Conservation (phyloP, 2,113 vertebrate genomes). For the Ailurus styani region DNA sequence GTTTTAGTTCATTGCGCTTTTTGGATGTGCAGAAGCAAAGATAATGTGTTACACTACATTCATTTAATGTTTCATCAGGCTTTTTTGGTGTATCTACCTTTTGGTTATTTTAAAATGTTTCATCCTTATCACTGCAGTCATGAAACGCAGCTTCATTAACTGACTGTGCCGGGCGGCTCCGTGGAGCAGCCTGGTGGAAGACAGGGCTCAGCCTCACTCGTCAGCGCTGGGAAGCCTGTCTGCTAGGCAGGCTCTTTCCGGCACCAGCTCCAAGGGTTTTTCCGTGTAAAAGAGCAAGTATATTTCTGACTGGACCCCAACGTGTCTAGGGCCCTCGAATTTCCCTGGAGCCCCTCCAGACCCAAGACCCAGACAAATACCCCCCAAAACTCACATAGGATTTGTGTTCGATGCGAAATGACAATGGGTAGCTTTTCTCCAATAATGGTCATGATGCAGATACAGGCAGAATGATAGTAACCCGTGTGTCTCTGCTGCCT, state of each 20-base stretch:
- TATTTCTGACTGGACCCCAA: neutral
- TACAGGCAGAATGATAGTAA: neutral
- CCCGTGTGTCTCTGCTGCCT: accelerated
- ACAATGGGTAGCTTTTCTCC: neutral
- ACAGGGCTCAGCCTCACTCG: slow-evolving; percentile 62
- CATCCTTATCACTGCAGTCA: slow-evolving; percentile 85
- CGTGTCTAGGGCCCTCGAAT: neutral
- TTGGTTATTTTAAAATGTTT: slow-evolving; percentile 87
- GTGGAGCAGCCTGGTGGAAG: slow-evolving; percentile 68
- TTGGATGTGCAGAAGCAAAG: slow-evolving; percentile 88
- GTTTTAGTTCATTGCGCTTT: slow-evolving; percentile 89
- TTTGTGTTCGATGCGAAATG: neutral
- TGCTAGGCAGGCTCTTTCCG: neutral
- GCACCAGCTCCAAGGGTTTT: neutral
- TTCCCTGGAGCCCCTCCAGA: neutral
- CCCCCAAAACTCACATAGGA: accelerated
- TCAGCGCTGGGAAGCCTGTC: neutral
- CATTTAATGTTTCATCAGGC: slow-evolving; percentile 88
- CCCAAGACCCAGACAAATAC: too few relatives aligned
- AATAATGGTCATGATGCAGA: accelerated
- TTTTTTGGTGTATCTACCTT: slow-evolving; percentile 87
- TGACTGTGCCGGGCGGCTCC: slow-evolving; percentile 74
- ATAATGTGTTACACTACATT: slow-evolving; percentile 88
- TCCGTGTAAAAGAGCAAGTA: neutral
- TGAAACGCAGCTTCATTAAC: slow-evolving; percentile 86